These are phyloP conservation scores for Saccopteryx bilineata DNA, from an alignment of 2,113 vertebrate genomes.

Conservation along the genomic window DNA sequence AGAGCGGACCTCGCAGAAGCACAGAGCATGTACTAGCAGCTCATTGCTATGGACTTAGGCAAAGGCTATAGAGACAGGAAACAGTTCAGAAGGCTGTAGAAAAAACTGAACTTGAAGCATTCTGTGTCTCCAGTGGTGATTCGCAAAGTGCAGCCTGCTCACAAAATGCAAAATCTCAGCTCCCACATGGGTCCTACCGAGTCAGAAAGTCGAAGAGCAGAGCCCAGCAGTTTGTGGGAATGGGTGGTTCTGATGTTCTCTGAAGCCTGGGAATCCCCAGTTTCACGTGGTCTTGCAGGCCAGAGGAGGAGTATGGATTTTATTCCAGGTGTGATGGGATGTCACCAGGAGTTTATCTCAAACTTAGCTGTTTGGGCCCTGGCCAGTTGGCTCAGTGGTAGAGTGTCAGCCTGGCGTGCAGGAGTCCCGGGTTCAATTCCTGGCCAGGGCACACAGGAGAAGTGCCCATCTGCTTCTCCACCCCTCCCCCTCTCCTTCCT, in stretches of 20 bases:
- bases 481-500: too few species aligned
- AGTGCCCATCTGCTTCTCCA: too few species aligned
- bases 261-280: neutral
- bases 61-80: neutral
- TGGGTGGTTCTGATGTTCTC: neutral
- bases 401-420: too few species aligned
- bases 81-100: neutral
- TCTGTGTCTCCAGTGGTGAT: neutral
- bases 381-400: too few species aligned
- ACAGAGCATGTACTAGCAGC: rapidly evolving
- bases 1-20: rapidly evolving
- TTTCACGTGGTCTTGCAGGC: neutral
- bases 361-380: neutral
- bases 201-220: neutral
- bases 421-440: too few species aligned
- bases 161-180: neutral
- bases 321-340: neutral
- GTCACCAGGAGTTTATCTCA: neutral
- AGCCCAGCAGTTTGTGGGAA: neutral
- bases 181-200: neutral
- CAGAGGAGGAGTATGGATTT: neutral
- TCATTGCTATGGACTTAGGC: neutral
- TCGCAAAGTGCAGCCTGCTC: neutral
- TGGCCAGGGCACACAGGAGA: too few species aligned
- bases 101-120: neutral